Base-by-base conservation (phyloP, 2,888 invertebrate species). In the Macrophya alboannulata region DNA sequence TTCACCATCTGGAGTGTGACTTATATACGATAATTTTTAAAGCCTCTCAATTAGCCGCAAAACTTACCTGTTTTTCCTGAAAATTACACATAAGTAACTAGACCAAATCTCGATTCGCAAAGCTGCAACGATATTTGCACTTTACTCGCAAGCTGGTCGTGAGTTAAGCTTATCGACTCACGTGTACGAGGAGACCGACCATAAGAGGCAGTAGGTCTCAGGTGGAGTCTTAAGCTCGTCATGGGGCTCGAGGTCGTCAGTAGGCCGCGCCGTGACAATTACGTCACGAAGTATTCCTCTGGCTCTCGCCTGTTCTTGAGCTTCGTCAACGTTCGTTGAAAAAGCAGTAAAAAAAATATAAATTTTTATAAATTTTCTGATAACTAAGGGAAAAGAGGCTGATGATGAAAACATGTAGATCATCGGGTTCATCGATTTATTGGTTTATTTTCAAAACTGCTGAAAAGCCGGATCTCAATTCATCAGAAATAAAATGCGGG, bases 261-360 rank as follows among this genome's bases (percentile, higher is more conserved):
- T 74, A 86, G 81, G 86, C 84, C 84, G 86, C 71, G 86, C 84
- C 84, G 86, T 71, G 85, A 86, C 86, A 85, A 86, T 88, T 89
- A 88, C 88, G 87, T 88, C 86, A 88, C 87, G 86, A 88, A 87
- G 86, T 85, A 85, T 85, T 65, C 86, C 82, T 81, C 85, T 84
- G 68, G 43, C 77, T 77, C 5, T 51, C 37, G 40, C n/a, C 8
- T 55, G 15, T 71, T 40, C 8, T 55, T 25, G 17, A 31, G 2
- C 51, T 77, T 51, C 21, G 77, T 74, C 21, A 21, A 45, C 6
- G 21, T 74, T 21, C 4, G 17, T 74, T n/a, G 12, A 10, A n/a
- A 45, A 40, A 21, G n/a, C 0, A 25, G 72, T 74, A 15, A n/a
- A n/a, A n/a, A n/a, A n/a, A 45, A 74, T 45, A 45, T 74, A 12